phyloP scores from a whole-genome alignment of 1,140 invertebrate species.

The Trypoxylus dichotomus region DNA sequence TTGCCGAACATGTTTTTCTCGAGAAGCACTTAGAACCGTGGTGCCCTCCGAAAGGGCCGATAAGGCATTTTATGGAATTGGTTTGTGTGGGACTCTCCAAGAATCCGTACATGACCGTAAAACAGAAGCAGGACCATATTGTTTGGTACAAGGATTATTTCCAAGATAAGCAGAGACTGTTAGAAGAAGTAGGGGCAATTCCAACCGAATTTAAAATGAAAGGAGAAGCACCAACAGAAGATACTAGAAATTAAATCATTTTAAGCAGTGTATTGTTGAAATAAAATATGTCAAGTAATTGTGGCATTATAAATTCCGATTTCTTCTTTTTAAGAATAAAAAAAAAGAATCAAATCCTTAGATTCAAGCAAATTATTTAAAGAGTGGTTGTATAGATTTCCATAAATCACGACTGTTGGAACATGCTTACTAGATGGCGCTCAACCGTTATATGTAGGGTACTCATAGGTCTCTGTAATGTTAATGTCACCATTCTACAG shows the following conservation, averaged over 20 bases:
- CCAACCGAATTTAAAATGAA: slow-evolving; percentile 21
- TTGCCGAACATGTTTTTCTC: slow-evolving; percentile 92
- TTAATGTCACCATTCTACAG: too few species aligned
- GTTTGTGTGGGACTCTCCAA: slow-evolving; percentile 92
- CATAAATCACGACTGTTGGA: too few species aligned
- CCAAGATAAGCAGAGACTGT: slow-evolving; percentile 72
- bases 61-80: slow-evolving; percentile 96
- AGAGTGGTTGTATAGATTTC: too few species aligned
- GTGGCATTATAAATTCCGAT: too few species aligned
- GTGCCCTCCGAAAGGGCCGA: slow-evolving; percentile 87
- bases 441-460: too few species aligned
- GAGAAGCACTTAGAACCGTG: slow-evolving; percentile 81
- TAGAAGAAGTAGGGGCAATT: slow-evolving; percentile 65
- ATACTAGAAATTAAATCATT: background rate
- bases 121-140: slow-evolving; percentile 89
- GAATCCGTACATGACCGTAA: slow-evolving; percentile 86
- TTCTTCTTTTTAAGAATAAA: too few species aligned
- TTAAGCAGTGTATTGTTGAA: background rate
- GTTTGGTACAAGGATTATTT: slow-evolving; percentile 94
- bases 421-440: too few species aligned
- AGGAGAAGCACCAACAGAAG: background rate
- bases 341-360: too few species aligned
- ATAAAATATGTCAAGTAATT: background rate
- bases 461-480: too few species aligned
- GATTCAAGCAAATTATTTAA: too few species aligned